Conservation (phyloP, 1,140 invertebrate species). For the Drosophila simulans region DNA sequence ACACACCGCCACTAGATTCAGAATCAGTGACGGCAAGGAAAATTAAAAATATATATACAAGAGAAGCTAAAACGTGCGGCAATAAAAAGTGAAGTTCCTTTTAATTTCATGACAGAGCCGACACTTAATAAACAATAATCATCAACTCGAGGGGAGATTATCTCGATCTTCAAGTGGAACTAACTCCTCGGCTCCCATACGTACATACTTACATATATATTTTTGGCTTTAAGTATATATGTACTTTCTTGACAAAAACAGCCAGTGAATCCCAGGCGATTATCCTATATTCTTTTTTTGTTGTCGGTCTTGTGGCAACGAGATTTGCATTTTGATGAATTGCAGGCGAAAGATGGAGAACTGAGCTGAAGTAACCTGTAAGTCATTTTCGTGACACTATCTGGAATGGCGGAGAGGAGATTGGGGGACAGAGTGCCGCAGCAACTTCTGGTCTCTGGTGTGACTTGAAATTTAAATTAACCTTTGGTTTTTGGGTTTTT, state of each 20-base stretch:
- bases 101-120: constrained; percentile 72
- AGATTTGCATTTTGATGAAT: constrained; percentile 84
- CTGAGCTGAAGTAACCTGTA: constrained; percentile 60
- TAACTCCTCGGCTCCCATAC: constrained; percentile 40
- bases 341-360: constrained; percentile 54
- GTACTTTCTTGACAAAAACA: not conserved
- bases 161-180: constrained; percentile 30
- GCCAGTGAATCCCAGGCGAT: constrained; percentile 15
- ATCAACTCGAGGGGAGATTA: constrained; percentile 32
- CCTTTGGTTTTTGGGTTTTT: constrained; percentile 40
- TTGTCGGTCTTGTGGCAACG: constrained; percentile 50
- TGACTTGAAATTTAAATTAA: constrained; percentile 84
- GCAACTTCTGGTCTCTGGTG: constrained; percentile 53
- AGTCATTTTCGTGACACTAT: constrained; percentile 79
- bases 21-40: constrained; percentile 13
- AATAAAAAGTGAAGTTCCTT: constrained; percentile 72
- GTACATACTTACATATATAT: not conserved
- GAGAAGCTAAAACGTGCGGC: constrained; percentile 60
- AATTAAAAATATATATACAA: constrained; percentile 21
- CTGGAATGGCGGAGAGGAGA: constrained; percentile 4
- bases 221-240: not conserved
- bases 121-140: constrained; percentile 82
- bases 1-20: constrained; percentile 35
- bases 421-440: constrained; percentile 26
- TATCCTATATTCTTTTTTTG: constrained; percentile 12